Base-by-base conservation (phyloP, 2,113 vertebrate species). In the Rhea pennata region DNA sequence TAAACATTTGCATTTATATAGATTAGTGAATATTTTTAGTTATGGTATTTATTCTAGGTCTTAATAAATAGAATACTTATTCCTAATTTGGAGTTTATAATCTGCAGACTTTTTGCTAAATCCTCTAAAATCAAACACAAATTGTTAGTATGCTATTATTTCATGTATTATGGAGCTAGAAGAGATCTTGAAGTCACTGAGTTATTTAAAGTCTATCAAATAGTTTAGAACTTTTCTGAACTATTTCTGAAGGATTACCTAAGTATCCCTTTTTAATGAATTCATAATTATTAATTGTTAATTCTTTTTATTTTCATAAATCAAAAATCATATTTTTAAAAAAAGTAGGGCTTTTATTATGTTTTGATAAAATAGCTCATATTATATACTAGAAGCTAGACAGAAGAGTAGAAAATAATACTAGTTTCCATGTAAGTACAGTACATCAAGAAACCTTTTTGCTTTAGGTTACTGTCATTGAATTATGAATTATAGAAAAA, bases 391-490 rank as follows among this genome's bases (percentile, higher is more conserved):
- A 15, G 29, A 85, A 75, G 12, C 29, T 24, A 74, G 6, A 2
- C 4, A 62, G 40, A 67, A 46, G 10, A 81, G 64, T 6, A 29
- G 27, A 44, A 54, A 79, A 48, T 56, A 51, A 21, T 71, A 7
- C 11, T 76, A 19, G 5, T 56, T 92, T 64, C 16, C 24, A 15
- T 58, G 14, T 51, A 88, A 48, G 29, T n/a, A 46, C 23, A 50
- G 36, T 0, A 0, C 2, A 1, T 23, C 42, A 44, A 64, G 36
- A 84, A 85, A 74, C 2, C 1, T 42, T 44, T 80, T 64, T 50
- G 7, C 7, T 51, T 5, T 48, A 70, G 15, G 6, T 70, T 81
- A 36, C 42, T n/a, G 29, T 50, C 24, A 50, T 36, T 79, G 74
- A 89, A 56, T 3, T 61, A 6, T 1, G 1, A 62, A 69, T 67